These are phyloP conservation scores for Macrobrachium rosenbergii DNA, from an alignment of 1,140 invertebrate genomes.

Conservation along the genomic window DNA sequence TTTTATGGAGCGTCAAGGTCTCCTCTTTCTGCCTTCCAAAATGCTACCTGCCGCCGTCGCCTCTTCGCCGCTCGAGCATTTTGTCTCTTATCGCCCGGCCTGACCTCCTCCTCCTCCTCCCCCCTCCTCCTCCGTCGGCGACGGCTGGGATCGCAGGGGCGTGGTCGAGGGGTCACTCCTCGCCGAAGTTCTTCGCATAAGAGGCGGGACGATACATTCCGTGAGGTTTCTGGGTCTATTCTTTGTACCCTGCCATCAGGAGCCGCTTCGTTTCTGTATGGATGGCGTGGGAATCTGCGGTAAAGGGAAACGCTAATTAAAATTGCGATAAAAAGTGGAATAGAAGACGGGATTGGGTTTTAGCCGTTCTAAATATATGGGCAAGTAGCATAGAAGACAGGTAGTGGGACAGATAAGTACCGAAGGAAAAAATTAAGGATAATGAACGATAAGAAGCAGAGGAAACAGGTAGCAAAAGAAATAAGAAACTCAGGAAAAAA, in stretches of 20 bases:
- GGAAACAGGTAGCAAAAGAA: not conserved
- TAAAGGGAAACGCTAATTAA: too few relatives aligned
- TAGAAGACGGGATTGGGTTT: too few relatives aligned
- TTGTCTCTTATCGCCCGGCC: too few relatives aligned
- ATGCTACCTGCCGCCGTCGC: not conserved
- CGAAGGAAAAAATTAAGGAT: not conserved
- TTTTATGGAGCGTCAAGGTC: slow-evolving; percentile 30
- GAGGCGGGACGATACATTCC: not conserved
- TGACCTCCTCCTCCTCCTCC: too few relatives aligned
- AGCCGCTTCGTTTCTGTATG: too few relatives aligned
- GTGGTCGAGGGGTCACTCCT: slow-evolving; percentile 3
- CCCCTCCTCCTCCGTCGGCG: not conserved
- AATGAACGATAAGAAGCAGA: not conserved
- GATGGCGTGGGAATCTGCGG: too few relatives aligned
- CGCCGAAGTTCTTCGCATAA: not conserved
- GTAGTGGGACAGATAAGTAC: not conserved
- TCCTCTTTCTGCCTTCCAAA: not conserved
- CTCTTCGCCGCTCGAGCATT: not conserved
- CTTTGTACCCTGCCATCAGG: not conserved
- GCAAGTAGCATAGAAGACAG: not conserved
- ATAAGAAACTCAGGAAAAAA: not conserved
- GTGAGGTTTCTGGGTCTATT: not conserved
- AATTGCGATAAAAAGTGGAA: too few relatives aligned
- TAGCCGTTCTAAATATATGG: not conserved
- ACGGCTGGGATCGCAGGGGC: slow-evolving; percentile 21